These are phyloP conservation scores for Scaptomyza polygonia DNA, from an alignment of 2,888 invertebrate species.

Conservation along the genomic window DNA sequence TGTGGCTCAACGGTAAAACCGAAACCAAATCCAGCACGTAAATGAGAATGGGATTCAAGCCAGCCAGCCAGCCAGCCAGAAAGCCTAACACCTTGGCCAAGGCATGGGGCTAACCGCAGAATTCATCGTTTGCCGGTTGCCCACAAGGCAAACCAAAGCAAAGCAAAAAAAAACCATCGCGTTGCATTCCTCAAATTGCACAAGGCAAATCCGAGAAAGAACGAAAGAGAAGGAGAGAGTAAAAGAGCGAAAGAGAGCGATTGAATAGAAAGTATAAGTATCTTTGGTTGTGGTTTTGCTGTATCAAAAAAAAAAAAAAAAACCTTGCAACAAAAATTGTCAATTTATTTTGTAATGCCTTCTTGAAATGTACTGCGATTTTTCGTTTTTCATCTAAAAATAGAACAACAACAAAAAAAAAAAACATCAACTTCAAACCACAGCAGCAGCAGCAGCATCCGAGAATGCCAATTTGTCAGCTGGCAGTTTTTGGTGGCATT, in stretches of 20 bases:
- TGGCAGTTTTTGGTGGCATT: conserved; percentile 57
- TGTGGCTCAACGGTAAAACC: conserved; percentile 59
- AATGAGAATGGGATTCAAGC: conserved; percentile 5
- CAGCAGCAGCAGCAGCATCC: conserved; percentile 39
- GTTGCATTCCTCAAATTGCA: conserved; percentile 64
- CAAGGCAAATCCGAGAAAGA: conserved; percentile 30
- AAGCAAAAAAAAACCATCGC: conserved; percentile 41
- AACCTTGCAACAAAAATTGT: conserved; percentile 57
- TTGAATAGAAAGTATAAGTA: conserved; percentile 23
- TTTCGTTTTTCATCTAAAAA: conserved; percentile 37
- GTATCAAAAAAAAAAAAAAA: conserved; percentile 38
- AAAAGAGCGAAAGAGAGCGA: conserved; percentile 14
- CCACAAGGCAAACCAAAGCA: conserved; percentile 33
- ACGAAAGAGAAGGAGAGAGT: not conserved
- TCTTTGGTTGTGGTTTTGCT: conserved; percentile 34
- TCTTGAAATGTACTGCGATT: conserved; percentile 68
- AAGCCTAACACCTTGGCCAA: conserved; percentile 54
- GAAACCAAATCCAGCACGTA: conserved; percentile 9
- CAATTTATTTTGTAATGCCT: conserved; percentile 77
- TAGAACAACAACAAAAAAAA: conserved; percentile 1
- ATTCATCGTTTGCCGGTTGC: conserved; percentile 68
- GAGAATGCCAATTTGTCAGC: conserved; percentile 78
- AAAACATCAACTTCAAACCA: conserved; percentile 14
- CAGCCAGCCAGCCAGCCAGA: conserved; percentile 13
- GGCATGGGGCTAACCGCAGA: conserved; percentile 57